Base-by-base conservation (phyloP, 1,140 invertebrate genomes). In the Diplogasteroides magnus region DNA sequence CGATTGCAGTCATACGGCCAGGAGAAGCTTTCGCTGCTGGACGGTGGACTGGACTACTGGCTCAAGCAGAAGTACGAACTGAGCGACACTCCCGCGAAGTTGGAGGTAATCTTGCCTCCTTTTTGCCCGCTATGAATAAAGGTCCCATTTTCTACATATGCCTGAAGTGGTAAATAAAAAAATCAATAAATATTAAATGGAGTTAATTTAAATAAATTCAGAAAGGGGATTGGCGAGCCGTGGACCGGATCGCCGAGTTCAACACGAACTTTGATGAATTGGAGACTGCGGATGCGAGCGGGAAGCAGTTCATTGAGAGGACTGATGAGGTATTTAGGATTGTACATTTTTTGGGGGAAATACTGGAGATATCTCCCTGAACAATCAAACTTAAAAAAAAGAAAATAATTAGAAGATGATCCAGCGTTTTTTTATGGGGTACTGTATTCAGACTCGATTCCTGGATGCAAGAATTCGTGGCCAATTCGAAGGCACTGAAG, bases 401-500 rank as follows among this genome's bases (percentile, higher is more conserved):
- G 37, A 48, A 48, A 48, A 11, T 48, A 55, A 61, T 58, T 3
- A 37, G 55, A 61, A 67, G 14, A 2, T 29, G 61, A 19, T 14
- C 19, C 23, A 32, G 13, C 37, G n/a, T 31, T 31, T 11, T 19
- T 29, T 31, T 14, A 23, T 1, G 19, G 28, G 19, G 11, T 14
- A 31, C 19, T 64, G 13, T 66, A n/a, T 68, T 11, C 28, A 68
- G 66, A 57, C 57, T 26, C 75, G 74, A 55, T 62, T 80, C 26
- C 37, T 80, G 28, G 78, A 80, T 69, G 61, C 70, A 2, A 64
- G 78, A 60, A 59, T 74, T 1, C 31, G 73, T 31, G 71, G 59
- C 2, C 79, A 80, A 66, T 80, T 80, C 57, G 69, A 82, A n/a
- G 79, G 79, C 31, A 67, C 73, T 29, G 58, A 76, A 61, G 75